Conservation (phyloP, 2,888 invertebrate genomes). For the Acanthosepion lycidas region DNA sequence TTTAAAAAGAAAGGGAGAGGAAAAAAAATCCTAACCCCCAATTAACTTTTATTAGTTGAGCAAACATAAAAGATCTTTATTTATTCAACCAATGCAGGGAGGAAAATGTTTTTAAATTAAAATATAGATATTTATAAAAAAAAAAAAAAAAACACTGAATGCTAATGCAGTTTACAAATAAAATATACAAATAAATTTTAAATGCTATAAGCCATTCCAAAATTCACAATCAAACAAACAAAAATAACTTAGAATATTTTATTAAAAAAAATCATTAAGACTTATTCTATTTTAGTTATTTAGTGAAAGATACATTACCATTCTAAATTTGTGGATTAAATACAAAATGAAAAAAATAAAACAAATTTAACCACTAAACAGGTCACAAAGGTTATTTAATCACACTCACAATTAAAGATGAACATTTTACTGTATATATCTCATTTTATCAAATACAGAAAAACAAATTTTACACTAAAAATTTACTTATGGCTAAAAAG, state of each 20-base stretch:
- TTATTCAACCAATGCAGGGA: constrained; percentile 11
- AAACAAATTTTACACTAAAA: not conserved
- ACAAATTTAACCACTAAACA: not conserved
- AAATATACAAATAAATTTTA: not conserved
- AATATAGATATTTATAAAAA: not conserved
- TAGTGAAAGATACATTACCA: not conserved
- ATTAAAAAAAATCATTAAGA: not conserved
- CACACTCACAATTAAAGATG: not conserved
- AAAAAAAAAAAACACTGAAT: not conserved
- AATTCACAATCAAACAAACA: not conserved
- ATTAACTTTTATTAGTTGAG: constrained; percentile 44
- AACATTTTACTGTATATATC: not conserved
- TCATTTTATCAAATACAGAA: not conserved
- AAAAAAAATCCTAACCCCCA: not conserved
- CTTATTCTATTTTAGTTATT: not conserved
- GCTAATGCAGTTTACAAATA: constrained; percentile 23
- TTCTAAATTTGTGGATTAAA: not conserved
- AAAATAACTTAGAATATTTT: not conserved
- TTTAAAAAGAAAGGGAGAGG: not conserved
- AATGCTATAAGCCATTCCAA: not conserved
- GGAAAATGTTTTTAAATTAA: not conserved
- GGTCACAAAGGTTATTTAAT: not conserved
- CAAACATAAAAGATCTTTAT: constrained; percentile 39
- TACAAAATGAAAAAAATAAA: not conserved
- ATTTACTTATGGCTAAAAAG: not conserved